Base-by-base conservation (phyloP, 2,888 invertebrate genomes). In the Scelioninae gen. 1 region DNA sequence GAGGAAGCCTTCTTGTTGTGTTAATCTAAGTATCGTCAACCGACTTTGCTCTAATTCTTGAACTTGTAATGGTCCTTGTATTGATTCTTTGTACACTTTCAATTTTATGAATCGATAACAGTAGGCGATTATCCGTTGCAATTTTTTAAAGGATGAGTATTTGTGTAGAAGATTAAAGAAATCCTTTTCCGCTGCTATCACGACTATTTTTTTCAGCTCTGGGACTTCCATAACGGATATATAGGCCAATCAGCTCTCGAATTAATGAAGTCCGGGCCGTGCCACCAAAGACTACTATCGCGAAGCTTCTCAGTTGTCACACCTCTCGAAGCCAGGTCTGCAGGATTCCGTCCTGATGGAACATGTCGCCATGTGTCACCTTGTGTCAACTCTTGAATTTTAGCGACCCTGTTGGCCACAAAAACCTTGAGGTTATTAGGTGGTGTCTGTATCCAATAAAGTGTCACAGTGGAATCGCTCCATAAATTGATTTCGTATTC, bases 401-500 rank as follows among this genome's bases (percentile, higher is more conserved):
- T 4, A 23, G 23, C 23, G 23, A 23, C 23, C 4, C 23, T 23
- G 23, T n/a, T 38, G 5, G 16, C 1, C 4, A 47, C 29, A 49
- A 63, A 56, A 11, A 69, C 45, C 10, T 69, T 40, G 5, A 38
- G 38, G 10, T 43, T 60, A 23, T 45, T 34, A 4, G 74, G 74
- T 9, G 56, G 29, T 23, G 75, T 56, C 15, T 45, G 60, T 5
- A 75, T 75, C 69, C 68, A 75, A 43, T 62, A 55, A 7, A 75
- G 47, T 23, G 63, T 62, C 5, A 79, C 71, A 0, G 56, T 47
- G 0, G 78, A 63, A 23, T 79, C 71, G 29, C 71, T 72, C 72
- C 69, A 81, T 11, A 81, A 11, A 47, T 43, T 1, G 0, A 43
- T 40, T 31, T 66, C 40, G 15, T 31, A 29, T 0, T 45, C 49